Evolutionary conservation across 2,797 vertebrate species (phyloP).

Genomic region (Anas georgica): DNA sequence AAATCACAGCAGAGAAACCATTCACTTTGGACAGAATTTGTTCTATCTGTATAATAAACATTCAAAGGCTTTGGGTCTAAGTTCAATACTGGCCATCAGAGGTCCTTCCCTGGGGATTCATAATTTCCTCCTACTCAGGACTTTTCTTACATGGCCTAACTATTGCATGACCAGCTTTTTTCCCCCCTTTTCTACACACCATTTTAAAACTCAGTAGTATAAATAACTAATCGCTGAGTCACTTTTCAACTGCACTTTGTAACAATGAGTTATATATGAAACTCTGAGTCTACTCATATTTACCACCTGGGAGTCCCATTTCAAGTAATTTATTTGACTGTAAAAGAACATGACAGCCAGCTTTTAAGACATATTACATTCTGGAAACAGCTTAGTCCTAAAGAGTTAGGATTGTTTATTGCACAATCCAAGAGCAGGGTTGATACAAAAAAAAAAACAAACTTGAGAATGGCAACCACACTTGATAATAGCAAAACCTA

Average conservation of each 20-base stretch:
- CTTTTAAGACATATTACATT: background rate
- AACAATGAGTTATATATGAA: background rate
- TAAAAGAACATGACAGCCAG: background rate
- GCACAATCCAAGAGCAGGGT: background rate
- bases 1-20: background rate
- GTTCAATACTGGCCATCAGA: background rate
- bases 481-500: background rate
- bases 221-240: background rate
- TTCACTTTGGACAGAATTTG: background rate
- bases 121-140: background rate
- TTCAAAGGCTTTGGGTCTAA: background rate
- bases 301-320: background rate
- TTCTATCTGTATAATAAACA: background rate
- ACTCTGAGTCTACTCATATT: background rate
- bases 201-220: background rate
- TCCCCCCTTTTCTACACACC: background rate
- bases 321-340: background rate
- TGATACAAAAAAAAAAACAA: background rate
- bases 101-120: background rate
- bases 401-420: background rate
- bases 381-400: background rate
- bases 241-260: background rate
- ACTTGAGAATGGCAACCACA: background rate
- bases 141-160: accelerated
- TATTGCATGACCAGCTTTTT: background rate